Evolutionary conservation across 2,113 vertebrate species (phyloP).

Genomic region (Panurus biarmicus): DNA sequence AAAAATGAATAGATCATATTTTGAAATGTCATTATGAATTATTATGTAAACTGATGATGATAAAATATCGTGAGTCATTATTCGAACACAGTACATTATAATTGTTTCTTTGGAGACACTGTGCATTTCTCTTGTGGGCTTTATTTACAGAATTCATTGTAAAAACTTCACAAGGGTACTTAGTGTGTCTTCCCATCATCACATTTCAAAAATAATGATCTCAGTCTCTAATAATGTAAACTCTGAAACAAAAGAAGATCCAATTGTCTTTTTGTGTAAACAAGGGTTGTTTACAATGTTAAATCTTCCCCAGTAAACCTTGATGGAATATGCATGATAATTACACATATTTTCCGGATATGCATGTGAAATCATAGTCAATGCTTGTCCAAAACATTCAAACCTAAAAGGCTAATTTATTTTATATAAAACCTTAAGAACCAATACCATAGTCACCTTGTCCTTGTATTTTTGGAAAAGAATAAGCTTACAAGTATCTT

Average conservation of each 20-base stretch:
- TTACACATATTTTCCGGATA: not conserved
- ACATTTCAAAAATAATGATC: conserved; percentile 21
- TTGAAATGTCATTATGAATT: conserved; percentile 17
- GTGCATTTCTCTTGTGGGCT: not conserved
- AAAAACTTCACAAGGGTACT: conserved; percentile 2
- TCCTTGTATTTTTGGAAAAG: not conserved
- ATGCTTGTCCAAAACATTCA: not conserved
- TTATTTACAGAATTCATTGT: conserved; percentile 33
- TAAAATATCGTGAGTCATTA: not conserved
- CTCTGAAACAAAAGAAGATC: not conserved
- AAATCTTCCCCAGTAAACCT: not conserved
- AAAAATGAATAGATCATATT: not conserved
- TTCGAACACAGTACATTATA: not conserved
- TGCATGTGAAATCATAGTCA: not conserved
- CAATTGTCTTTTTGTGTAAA: conserved; percentile 6
- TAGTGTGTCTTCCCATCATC: not conserved
- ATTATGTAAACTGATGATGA: conserved; percentile 4
- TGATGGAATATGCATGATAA: not conserved
- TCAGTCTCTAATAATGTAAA: conserved; percentile 18
- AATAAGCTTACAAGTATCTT: not conserved
- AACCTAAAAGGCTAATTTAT: not conserved
- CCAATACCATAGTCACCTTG: not conserved
- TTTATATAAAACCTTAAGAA: not conserved
- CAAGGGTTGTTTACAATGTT: not conserved
- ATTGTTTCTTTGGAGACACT: not conserved